Base-by-base conservation (phyloP, 1,140 invertebrate genomes). In the Hycleus cichorii region DNA sequence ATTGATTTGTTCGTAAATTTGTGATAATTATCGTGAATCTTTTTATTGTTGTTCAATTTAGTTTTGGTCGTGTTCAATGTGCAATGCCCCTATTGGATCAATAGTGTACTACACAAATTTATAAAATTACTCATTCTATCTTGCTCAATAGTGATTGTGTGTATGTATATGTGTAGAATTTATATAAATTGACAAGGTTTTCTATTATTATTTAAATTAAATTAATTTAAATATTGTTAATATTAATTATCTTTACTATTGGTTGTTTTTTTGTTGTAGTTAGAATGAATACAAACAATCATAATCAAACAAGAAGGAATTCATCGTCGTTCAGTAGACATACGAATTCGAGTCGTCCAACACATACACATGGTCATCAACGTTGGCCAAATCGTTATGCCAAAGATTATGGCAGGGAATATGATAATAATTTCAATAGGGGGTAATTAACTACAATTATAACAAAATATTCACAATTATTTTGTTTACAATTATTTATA, bases 341-440 rank as follows among this genome's bases (percentile, higher is more conserved):
- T 9, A 74, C 72, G 70, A 74, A 71, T 70, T 62, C 69, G 44
- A 74, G 72, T 58, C 73, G 70, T 57, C 72, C 62, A 72, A 72
- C 49, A 58, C 71, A 73, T 62, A 57, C 59, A 39, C 70, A 72
- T 57, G 64, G 64, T 45, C 72, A 73, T 64, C 67, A 70, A 42
- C 64, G 69, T 55, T 74, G 72, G 72, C 64, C 68, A 46, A 73
- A 69, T 58, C 64, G 72, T 52, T 74, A 72, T 62, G 47, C 66
- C 44, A 73, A 72, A 61, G 72, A 74, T 58, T 74, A 70, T 54
- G 62, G 62, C 50, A 67, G 71, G 53, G 72, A 74, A 47, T 74
- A 67, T 58, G 72, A 74, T 48, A 67, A 63, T 56, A 67, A 63
- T 55, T 74, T 71, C 55, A 74, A 68, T 62, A 62, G 71, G 59